Percentiles rank a stretch among this genome's conserved stretches.
These are phyloP conservation scores for Myotis daubentonii DNA, from an alignment of 2,797 vertebrate genomes.

Conservation along the genomic window DNA sequence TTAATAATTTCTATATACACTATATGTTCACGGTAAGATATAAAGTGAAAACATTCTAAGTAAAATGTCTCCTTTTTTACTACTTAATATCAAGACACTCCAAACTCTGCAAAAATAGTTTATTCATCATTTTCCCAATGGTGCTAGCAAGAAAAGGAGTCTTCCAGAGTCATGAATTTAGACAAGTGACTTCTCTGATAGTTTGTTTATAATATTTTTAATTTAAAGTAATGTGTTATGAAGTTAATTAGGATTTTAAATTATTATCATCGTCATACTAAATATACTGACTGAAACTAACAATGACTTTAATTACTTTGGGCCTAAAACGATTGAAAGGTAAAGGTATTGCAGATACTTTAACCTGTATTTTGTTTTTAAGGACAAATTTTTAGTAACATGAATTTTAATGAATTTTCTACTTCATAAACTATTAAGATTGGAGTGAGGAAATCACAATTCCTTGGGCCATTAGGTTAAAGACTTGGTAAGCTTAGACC, in stretches of 20 bases:
- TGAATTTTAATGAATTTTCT: constrained; percentile 52
- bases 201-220: constrained; percentile 40
- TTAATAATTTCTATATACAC: background rate
- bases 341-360: background rate
- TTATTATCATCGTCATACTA: constrained; percentile 16
- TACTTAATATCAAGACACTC: background rate
- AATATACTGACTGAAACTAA: background rate
- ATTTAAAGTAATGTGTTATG: constrained; percentile 22
- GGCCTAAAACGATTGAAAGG: constrained; percentile 17
- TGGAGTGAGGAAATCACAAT: constrained; percentile 9
- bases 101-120: background rate
- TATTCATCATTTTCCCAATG: background rate
- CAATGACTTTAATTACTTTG: constrained; percentile 3
- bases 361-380: constrained; percentile 44
- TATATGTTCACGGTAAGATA: background rate
- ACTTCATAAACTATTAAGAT: constrained; percentile 28
- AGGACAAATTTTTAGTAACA: constrained; percentile 53
- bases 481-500: background rate
- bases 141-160: background rate
- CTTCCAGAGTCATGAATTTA: background rate
- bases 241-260: constrained; percentile 38
- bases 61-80: background rate
- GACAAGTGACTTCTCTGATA: constrained; percentile 11
- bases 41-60: background rate
- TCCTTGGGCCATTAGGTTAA: constrained; percentile 37